phyloP scores from a whole-genome alignment of 2,113 vertebrate genomes.

The Phocoena sinus region DNA sequence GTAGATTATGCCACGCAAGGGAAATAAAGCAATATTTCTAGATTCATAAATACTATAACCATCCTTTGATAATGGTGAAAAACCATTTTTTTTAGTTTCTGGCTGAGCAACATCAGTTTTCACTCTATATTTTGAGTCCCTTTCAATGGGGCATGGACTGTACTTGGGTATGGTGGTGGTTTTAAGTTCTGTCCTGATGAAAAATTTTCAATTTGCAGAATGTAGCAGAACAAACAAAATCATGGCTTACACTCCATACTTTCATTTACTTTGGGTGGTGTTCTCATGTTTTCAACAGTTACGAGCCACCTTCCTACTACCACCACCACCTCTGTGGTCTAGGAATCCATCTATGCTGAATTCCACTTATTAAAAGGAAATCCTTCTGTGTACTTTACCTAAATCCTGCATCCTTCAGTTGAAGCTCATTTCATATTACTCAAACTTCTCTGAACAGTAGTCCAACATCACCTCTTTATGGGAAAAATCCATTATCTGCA shows the following conservation, averaged over 20 bases:
- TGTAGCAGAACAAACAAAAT: constrained; percentile 1
- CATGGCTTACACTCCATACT: neutral
- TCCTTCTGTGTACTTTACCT: constrained; percentile 6
- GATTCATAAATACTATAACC: neutral
- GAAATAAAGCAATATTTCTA: neutral
- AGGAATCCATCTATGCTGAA: neutral
- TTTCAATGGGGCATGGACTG: neutral
- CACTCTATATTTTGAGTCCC: neutral
- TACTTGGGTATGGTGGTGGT: neutral
- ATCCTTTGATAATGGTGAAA: neutral
- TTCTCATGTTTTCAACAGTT: neutral
- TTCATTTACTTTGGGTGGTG: neutral
- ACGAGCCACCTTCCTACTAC: neutral
- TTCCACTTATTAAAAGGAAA: constrained; percentile 47
- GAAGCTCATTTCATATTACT: constrained; percentile 53
- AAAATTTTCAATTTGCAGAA: neutral
- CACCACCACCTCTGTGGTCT: neutral
- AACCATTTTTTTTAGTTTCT: neutral
- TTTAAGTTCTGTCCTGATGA: neutral
- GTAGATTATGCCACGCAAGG: neutral
- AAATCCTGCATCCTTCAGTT: constrained; percentile 17
- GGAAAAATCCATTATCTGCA: constrained; percentile 55
- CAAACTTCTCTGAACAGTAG: constrained; percentile 50
- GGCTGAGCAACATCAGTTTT: neutral
- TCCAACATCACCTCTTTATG: constrained; percentile 46